Evolutionary conservation across 2,888 invertebrate species (phyloP).

Genomic region (Drosophila neonasuta): DNA sequence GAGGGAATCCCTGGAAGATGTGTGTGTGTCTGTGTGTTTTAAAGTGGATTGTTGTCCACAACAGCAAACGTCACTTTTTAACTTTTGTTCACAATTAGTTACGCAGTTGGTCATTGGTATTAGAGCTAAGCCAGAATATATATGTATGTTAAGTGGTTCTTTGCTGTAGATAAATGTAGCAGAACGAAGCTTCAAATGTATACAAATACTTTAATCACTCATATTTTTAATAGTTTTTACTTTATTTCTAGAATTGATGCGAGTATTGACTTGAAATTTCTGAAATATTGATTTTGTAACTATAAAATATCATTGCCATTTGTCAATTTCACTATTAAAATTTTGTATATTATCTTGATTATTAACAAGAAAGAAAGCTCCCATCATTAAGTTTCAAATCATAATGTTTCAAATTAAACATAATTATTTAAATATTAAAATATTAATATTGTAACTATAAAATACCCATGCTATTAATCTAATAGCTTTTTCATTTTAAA

Average conservation of each 20-base stretch:
- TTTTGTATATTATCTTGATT: no score
- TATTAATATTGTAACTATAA: no score
- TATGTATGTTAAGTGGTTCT: slow-evolving; percentile 1
- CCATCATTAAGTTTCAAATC: no score
- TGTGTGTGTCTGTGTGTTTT: neutral
- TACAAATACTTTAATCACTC: neutral
- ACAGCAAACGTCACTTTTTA: slow-evolving; percentile 13
- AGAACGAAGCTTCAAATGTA: neutral
- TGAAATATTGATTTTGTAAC: neutral
- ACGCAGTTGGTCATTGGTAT: slow-evolving; percentile 1
- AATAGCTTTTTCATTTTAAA: no score
- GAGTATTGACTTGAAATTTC: no score
- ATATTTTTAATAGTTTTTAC: no score
- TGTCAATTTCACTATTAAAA: no score
- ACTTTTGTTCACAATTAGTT: slow-evolving; percentile 3
- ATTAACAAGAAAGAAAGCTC: no score
- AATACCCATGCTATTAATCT: no score
- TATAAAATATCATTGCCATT: neutral
- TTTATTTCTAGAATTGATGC: no score
- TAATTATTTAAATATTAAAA: no score
- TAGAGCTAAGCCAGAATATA: neutral
- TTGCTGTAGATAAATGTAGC: neutral
- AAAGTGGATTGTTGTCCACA: neutral
- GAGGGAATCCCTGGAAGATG: slow-evolving; percentile 30
- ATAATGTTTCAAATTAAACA: no score